Evolutionary conservation across 2,113 vertebrate genomes (phyloP), one percentile per base, ranked within the genome.

Genomic region (Saccopteryx bilineata): DNA sequence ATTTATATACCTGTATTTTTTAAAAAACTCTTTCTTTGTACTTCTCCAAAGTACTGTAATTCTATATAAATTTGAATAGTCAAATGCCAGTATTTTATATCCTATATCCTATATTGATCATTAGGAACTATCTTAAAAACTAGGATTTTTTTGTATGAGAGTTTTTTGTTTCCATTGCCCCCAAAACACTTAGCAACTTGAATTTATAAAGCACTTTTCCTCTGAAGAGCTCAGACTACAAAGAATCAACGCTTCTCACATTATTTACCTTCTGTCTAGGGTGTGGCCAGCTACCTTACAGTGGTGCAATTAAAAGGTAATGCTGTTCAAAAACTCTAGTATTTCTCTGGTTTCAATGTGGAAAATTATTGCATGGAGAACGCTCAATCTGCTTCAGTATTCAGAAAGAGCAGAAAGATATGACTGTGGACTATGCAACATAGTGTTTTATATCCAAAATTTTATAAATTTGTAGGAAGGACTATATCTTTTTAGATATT

Each of bases 21-120:
- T 8, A 21, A 33, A 74, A 94, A 58, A 58, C 12, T 96, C 96
- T 98, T 98, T 98, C 97, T 98, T 98, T 98, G 97, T 98, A 97
- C 97, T 97, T 98, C 96, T 98, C 96, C 92, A 96, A 87, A 98
- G 96, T 97, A 98, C 96, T 98, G 54, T 98, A 98, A 90, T 98
- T 97, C 93, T 98, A 87, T 96, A 88, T 97, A 92, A 96, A 96
- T 97, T 93, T 97, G 96, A 94, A 69, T 96, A 97, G 93, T 93
- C 96, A 76, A 92, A 95, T 98, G 69, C 94, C 90, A 95, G 33
- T 81, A 91, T 92, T 71, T 72, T 82, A 80, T 48, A 63, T 90
- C 75, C 52, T 94, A 54, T 92, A 90, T 90, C 72, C n/a, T 94
- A 69, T 66, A 95, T 93, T 72, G 90, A 85, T 52, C 92, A 91